Conservation (phyloP, 2,797 vertebrate species). For the Phrynocephalus guinanensis region DNA sequence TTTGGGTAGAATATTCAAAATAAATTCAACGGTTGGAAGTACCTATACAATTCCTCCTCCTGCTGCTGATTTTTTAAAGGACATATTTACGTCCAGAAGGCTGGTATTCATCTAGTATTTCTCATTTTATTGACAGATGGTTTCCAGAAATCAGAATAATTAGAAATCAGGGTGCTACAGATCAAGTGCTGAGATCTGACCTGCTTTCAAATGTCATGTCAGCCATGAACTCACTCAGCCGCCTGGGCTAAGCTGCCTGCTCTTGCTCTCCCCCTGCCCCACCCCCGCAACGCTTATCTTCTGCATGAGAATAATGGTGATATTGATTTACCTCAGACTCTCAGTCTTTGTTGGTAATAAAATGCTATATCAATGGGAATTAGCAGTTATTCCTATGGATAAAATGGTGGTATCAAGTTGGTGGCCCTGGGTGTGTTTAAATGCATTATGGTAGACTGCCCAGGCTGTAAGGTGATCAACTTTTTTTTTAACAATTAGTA, state of each 20-base stretch:
- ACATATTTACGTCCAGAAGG: constrained; percentile 44
- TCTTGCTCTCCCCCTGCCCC: not conserved
- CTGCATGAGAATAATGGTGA: not conserved
- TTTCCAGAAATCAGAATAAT: not conserved
- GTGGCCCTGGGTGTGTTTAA: not conserved
- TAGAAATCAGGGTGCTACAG: not conserved
- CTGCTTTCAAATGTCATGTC: not conserved
- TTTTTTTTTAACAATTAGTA: constrained; percentile 14
- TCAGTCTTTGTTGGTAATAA: not conserved
- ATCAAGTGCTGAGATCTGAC: not conserved
- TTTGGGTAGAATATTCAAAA: constrained; percentile 5
- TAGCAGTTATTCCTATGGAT: not conserved
- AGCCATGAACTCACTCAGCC: not conserved
- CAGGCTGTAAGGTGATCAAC: not conserved
- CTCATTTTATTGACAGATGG: not conserved
- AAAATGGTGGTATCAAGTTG: not conserved
- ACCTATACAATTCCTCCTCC: not conserved
- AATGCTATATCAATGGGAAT: not conserved
- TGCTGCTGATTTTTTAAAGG: not conserved
- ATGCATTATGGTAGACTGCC: not conserved
- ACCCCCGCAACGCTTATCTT: not conserved
- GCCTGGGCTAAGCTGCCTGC: not conserved
- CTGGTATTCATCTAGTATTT: constrained; percentile 61
- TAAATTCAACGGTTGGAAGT: constrained; percentile 11
- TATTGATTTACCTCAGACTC: not conserved